phyloP scores from a whole-genome alignment of 2,113 vertebrate species.

The Gallinago undulata region DNA sequence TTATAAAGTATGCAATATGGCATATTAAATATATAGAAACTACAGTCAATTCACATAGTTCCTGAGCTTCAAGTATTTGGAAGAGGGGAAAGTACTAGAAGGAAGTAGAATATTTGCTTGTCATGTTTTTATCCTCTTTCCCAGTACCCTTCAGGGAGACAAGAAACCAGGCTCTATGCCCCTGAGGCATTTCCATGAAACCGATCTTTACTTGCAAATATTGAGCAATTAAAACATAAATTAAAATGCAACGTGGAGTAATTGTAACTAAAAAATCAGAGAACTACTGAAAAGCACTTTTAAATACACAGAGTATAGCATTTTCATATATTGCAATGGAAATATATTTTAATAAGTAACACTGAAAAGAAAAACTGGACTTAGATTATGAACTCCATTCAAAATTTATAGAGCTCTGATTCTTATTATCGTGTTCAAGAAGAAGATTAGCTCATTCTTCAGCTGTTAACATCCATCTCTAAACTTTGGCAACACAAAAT shows the following conservation, averaged over 20 bases:
- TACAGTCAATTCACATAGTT: neutral
- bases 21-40: neutral
- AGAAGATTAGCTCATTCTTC: neutral
- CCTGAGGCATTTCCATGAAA: neutral
- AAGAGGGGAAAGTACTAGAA: neutral
- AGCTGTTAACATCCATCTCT: neutral
- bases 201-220: neutral
- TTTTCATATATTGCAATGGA: neutral
- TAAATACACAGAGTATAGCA: neutral
- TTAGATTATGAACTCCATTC: neutral
- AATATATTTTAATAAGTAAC: neutral
- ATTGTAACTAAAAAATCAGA: neutral
- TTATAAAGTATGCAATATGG: neutral
- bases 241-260: neutral
- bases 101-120: neutral
- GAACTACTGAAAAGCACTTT: neutral
- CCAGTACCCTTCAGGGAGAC: neutral
- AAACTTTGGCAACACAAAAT: neutral
- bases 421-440: neutral
- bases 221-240: neutral
- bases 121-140: neutral
- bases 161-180: neutral
- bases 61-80: neutral
- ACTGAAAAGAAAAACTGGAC: neutral
- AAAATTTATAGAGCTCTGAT: neutral